Conservation (phyloP, 2,113 vertebrate genomes). For the Sinocyclocheilus maitianheensis region DNA sequence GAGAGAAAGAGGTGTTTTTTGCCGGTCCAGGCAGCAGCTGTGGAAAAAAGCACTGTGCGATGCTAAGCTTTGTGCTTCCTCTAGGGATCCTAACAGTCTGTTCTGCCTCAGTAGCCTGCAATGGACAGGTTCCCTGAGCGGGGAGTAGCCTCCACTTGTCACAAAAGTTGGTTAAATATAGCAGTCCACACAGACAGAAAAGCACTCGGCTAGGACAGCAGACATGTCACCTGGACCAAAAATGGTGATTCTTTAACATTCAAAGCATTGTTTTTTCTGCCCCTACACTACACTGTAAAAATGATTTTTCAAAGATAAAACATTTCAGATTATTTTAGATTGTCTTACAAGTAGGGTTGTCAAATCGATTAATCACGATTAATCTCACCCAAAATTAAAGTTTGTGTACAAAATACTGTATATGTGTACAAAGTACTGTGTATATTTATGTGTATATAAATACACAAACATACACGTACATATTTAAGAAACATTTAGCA, state of each 20-base stretch:
- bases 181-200: constrained; percentile 3
- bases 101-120: constrained; percentile 50
- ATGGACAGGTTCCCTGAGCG: constrained; percentile 34
- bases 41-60: constrained; percentile 22
- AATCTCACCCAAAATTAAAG: too few relatives aligned
- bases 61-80: constrained; percentile 41
- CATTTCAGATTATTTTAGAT: neutral
- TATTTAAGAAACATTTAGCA: too few relatives aligned
- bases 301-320: neutral
- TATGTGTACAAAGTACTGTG: too few relatives aligned
- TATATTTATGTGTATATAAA: too few relatives aligned
- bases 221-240: constrained; percentile 25
- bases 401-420: too few relatives aligned
- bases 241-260: neutral
- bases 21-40: constrained; percentile 10
- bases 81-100: constrained; percentile 40
- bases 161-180: constrained; percentile 51
- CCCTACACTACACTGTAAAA: neutral
- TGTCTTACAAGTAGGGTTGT: neutral
- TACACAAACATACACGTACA: too few relatives aligned
- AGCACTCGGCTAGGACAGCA: neutral
- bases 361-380: too few relatives aligned
- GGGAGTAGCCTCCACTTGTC: constrained; percentile 21
- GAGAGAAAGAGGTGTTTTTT: constrained; percentile 47
- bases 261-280: constrained; percentile 25